Base-by-base conservation (phyloP, 2,113 vertebrate genomes). In the Dascyllus trimaculatus region DNA sequence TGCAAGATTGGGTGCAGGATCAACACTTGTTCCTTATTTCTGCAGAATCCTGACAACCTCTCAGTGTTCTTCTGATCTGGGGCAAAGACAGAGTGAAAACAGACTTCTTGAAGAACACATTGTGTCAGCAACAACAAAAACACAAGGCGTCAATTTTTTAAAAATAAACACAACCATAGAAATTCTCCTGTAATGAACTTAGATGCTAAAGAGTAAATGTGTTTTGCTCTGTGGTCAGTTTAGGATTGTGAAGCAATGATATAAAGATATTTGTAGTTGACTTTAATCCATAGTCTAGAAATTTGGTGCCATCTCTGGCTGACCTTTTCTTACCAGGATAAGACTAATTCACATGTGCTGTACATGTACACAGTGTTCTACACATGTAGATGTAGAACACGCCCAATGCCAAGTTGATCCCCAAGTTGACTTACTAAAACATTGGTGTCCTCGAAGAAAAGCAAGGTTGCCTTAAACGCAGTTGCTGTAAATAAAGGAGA, bases 391-490 rank as follows among this genome's bases (percentile, higher is more conserved):
- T 43, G 40, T 43, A 19, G 22, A 63, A 43, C 24, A 21, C 5
- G 19, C 13, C n/a, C 24, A 14, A 71, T 25, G 40, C 45, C 4
- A 70, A 78, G 71, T 78, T 11, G 43, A 14, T 75, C 32, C 29
- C 45, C 4, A 70, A 78, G 71, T 78, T 11, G 43, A 68, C 67
- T 40, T 46, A 53, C 38, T 14, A 3, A 75, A 70, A 76, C 54
- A 25, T 11, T 3, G 48, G 29, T 72, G 70, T 74, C 65, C 40
- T 58, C 32, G 52, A 61, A 46, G 46, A 68, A 67, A 72, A 57
- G 62, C 65, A 54, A 68, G 40, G 64, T 73, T 70, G 88, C 90
- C 87, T 92, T 88, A 85, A 85, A 82, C 75, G 56, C 63, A 75
- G 32, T 22, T 8, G 4, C 35, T 75, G 75, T 71, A 69, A 76